A percentile compares a stretch with the other conserved stretches of the same genome.
Conservation (phyloP, 2,113 vertebrate genomes). For the Notechis scutatus region DNA sequence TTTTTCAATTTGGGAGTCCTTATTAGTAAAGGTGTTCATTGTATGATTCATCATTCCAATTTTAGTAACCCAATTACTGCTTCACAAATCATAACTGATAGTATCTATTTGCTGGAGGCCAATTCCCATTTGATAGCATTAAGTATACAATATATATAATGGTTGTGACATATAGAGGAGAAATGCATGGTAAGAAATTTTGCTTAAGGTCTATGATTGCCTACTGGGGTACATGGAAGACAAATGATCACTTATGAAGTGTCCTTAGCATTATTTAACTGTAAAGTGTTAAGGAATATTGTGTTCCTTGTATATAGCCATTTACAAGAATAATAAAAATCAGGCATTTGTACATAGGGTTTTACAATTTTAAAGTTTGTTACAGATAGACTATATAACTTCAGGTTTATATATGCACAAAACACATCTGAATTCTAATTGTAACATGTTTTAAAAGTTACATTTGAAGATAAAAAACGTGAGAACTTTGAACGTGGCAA, state of each 20-base stretch:
- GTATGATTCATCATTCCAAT: neutral
- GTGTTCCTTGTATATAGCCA: neutral
- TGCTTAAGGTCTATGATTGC: neutral
- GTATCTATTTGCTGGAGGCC: neutral
- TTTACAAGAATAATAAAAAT: neutral
- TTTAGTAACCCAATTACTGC: neutral
- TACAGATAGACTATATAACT: neutral
- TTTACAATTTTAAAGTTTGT: neutral
- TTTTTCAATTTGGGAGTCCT: neutral
- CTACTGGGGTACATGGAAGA: neutral
- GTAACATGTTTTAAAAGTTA: constrained; percentile 68
- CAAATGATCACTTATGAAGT: neutral
- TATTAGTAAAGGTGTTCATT: neutral
- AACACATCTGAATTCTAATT: neutral
- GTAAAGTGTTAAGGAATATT: neutral
- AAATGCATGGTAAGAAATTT: neutral
- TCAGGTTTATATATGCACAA: neutral
- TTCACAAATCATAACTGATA: neutral
- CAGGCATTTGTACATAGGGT: neutral
- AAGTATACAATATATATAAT: neutral
- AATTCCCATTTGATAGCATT: neutral
- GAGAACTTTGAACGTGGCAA: constrained; percentile 98
- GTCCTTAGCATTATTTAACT: neutral
- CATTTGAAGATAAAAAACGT: constrained; percentile 96
- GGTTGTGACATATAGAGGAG: neutral